Evolutionary conservation across 1,140 invertebrate genomes (phyloP).

Genomic region (Myzus persicae): DNA sequence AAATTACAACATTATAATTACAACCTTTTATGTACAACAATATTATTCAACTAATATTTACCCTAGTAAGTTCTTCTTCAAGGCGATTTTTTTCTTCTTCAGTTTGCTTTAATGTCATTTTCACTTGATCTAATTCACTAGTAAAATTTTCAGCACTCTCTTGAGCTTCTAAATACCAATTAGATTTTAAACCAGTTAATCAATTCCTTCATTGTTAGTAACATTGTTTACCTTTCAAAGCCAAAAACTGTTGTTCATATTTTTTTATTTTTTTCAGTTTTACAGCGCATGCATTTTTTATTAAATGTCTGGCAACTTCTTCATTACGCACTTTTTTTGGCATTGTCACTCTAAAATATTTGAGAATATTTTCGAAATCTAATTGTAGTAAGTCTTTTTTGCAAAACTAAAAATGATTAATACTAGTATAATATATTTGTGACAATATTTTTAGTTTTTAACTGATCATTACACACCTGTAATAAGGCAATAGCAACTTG

Average conservation of each 20-base stretch:
- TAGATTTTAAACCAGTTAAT: no score
- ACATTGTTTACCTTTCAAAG: slow-evolving; percentile 74
- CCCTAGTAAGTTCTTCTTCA: slow-evolving; percentile 78
- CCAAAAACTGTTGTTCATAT: slow-evolving; percentile 92
- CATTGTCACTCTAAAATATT: slow-evolving; percentile 92
- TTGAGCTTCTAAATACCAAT: slow-evolving; percentile 69
- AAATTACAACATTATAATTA: slow-evolving; percentile 30
- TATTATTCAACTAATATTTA: slow-evolving; percentile 60
- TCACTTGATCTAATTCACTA: slow-evolving; percentile 80
- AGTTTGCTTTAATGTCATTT: slow-evolving; percentile 75
- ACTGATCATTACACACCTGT: slow-evolving; percentile 71
- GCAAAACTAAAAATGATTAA: slow-evolving; percentile 71
- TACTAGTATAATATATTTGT: slow-evolving; percentile 23
- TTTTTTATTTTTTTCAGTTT: slow-evolving; percentile 96
- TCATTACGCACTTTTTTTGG: slow-evolving; percentile 96
- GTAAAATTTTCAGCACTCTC: slow-evolving; percentile 81
- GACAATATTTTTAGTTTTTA: not conserved
- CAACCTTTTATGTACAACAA: not conserved
- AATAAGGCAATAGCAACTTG: slow-evolving; percentile 94
- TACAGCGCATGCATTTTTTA: slow-evolving; percentile 87
- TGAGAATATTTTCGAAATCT: slow-evolving; percentile 95
- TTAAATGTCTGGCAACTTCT: slow-evolving; percentile 85
- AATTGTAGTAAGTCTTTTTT: slow-evolving; percentile 92
- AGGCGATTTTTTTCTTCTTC: slow-evolving; percentile 87
- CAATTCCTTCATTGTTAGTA: not conserved